phyloP scores from a whole-genome alignment of 2,113 vertebrate genomes.

The Diphyllodes magnificus region DNA sequence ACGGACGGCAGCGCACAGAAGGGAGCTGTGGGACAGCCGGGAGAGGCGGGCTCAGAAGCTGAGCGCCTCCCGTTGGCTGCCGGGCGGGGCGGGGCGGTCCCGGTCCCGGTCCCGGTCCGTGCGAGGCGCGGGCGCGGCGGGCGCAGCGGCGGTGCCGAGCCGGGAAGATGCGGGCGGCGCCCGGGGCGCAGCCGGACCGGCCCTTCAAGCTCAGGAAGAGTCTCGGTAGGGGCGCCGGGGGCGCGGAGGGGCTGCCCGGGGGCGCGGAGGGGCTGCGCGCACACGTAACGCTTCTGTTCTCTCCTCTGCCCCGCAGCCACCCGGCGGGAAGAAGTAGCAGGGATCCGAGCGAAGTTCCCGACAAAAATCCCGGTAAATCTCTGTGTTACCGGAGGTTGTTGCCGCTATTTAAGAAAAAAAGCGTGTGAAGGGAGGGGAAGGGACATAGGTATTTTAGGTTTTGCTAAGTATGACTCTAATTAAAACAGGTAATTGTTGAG shows the following conservation, averaged over 20 bases:
- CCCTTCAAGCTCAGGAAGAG: slow-evolving; percentile 85
- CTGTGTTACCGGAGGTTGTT: too few relatives aligned
- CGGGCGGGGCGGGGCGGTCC: not conserved
- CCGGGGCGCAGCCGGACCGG: slow-evolving; percentile 55
- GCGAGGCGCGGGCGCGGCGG: not conserved
- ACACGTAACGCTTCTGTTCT: not conserved
- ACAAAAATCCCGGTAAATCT: slow-evolving; percentile 84
- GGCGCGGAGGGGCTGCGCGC: not conserved
- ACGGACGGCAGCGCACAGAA: fast-evolving
- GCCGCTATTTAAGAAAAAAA: not conserved
- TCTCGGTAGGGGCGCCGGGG: slow-evolving; percentile 68
- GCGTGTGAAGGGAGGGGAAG: too few relatives aligned
- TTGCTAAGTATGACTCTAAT: not conserved
- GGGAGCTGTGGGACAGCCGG: fast-evolving
- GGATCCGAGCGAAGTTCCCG: slow-evolving; percentile 86
- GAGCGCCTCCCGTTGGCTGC: not conserved
- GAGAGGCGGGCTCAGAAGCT: not conserved
- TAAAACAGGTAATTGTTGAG: slow-evolving; percentile 84
- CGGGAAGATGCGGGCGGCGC: slow-evolving; percentile 69
- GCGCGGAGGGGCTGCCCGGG: not conserved
- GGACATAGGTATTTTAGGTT: fast-evolving
- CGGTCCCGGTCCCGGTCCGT: not conserved
- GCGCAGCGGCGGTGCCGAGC: fast-evolving
- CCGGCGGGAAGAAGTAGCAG: slow-evolving; percentile 82
- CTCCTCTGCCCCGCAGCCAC: slow-evolving; percentile 67